Evolutionary conservation across 1,140 invertebrate species (phyloP).

Genomic region (Atta texana): DNA sequence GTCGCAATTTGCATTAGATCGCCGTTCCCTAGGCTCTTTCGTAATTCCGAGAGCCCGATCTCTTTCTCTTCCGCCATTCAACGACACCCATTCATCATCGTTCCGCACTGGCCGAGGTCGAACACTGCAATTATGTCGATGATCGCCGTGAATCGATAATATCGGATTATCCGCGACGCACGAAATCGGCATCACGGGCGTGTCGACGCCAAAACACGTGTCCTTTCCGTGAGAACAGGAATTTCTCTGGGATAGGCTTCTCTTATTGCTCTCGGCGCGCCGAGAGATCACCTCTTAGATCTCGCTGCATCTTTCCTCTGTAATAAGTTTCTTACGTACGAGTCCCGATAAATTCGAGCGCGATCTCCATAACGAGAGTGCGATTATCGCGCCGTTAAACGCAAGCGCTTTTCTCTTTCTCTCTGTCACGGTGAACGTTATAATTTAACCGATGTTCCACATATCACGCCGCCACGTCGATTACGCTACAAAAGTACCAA

Average conservation of each 20-base stretch:
- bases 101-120: slow-evolving; percentile 27
- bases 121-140: slow-evolving; percentile 46
- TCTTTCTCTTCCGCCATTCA: slow-evolving; percentile 57
- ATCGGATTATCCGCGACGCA: slow-evolving; percentile 21
- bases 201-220: slow-evolving; percentile 10
- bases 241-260: not conserved
- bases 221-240: slow-evolving; percentile 11
- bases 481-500: slow-evolving; percentile 72
- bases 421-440: slow-evolving; percentile 77
- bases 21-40: slow-evolving; percentile 20
- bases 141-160: slow-evolving; percentile 68
- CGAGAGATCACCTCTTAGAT: not conserved
- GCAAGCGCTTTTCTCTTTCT: slow-evolving; percentile 44
- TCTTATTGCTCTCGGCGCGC: not conserved
- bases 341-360: not conserved
- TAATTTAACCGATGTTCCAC: slow-evolving; percentile 74
- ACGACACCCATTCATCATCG: slow-evolving; percentile 55
- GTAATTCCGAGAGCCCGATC: slow-evolving; percentile 51
- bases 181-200: not conserved
- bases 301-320: not conserved
- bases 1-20: slow-evolving; percentile 60
- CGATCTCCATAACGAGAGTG: slow-evolving; percentile 70
- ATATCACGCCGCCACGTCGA: slow-evolving; percentile 44
- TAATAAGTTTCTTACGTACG: slow-evolving; percentile 2
- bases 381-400: slow-evolving; percentile 80